Conservation (phyloP, 2,113 vertebrate species). For the Pantherophis guttatus region DNA sequence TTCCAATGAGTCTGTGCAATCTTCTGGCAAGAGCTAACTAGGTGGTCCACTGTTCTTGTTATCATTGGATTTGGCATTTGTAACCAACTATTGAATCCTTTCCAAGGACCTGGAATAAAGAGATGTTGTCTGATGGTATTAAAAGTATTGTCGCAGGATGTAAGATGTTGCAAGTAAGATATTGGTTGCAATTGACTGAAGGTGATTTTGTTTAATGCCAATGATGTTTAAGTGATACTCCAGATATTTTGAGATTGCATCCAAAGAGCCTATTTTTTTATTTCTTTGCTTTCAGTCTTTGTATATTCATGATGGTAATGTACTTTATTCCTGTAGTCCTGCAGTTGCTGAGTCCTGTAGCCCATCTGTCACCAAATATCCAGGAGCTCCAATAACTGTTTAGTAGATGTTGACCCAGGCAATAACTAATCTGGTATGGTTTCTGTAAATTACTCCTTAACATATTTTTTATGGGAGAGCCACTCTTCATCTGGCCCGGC, state of each 20-base stretch:
- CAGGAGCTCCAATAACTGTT: background rate
- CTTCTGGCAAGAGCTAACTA: background rate
- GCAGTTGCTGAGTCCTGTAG: background rate
- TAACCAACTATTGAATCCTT: too few species aligned
- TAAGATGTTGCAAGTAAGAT: too few species aligned
- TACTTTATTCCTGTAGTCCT: background rate
- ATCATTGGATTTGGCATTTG: too few species aligned
- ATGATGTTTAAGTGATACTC: too few species aligned
- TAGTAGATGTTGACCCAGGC: background rate
- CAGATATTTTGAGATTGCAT: background rate
- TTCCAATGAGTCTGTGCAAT: background rate
- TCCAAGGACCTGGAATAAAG: too few species aligned
- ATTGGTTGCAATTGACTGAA: too few species aligned
- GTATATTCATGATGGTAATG: background rate
- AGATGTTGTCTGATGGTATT: too few species aligned
- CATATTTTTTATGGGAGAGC: background rate
- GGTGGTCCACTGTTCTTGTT: too few species aligned
- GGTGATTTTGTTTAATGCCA: too few species aligned
- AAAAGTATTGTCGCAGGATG: too few species aligned
- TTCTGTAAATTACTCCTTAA: background rate
- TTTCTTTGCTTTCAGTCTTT: too few species aligned
- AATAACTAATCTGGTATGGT: background rate
- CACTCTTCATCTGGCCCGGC: background rate
- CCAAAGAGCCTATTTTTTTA: background rate
- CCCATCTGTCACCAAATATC: background rate